These are phyloP conservation scores for Spialia ferax DNA, from an alignment of 2,888 invertebrate genomes.

Conservation along the genomic window DNA sequence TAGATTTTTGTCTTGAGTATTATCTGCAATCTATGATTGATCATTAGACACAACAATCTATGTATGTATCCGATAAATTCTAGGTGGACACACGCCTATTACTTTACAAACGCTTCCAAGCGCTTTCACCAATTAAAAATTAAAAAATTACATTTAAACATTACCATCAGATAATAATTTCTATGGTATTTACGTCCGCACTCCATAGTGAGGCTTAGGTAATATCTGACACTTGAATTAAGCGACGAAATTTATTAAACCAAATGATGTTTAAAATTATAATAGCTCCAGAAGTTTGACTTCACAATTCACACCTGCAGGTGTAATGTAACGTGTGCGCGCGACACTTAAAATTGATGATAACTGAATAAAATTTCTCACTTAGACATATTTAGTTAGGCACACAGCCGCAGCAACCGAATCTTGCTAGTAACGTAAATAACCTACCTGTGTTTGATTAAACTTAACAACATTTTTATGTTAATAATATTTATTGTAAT, in stretches of 20 bases:
- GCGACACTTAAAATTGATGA: conserved; percentile 28
- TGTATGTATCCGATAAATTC: no score
- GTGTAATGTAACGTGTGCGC: conserved; percentile 21
- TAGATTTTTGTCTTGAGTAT: no score
- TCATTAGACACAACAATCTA: no score
- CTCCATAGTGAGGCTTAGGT: neutral
- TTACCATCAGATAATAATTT: neutral
- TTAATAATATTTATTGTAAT: conserved; percentile 18
- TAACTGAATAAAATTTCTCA: conserved; percentile 20
- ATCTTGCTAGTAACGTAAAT: neutral
- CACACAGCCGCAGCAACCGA: neutral
- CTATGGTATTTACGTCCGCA: neutral
- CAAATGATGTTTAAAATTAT: conserved; percentile 17
- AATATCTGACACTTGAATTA: conserved; percentile 1
- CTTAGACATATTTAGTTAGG: conserved; percentile 13
- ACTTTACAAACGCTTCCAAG: neutral
- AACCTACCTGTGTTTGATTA: conserved; percentile 9
- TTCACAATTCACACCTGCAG: conserved; percentile 20
- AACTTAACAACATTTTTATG: conserved; percentile 21
- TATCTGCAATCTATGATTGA: no score
- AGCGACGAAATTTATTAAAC: conserved; percentile 19
- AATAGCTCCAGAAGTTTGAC: neutral
- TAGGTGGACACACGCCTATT: no score
- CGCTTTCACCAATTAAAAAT: conserved; percentile 1
- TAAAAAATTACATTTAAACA: neutral